Evolutionary conservation across 2,797 vertebrate species (phyloP).

Genomic region (Cossypha niveicapilla): DNA sequence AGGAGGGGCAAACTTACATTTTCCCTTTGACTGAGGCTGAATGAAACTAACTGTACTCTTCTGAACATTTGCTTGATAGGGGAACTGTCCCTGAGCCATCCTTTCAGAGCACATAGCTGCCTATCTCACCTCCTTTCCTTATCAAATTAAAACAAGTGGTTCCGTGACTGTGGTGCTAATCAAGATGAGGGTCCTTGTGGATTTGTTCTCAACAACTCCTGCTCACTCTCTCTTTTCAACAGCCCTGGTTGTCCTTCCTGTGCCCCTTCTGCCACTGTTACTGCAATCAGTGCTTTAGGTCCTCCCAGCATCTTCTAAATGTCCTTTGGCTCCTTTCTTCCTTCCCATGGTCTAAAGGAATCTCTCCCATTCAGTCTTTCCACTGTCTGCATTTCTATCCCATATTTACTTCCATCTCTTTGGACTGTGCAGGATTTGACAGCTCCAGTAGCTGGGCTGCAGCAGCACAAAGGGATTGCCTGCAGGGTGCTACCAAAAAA

Average conservation of each 20-base stretch:
- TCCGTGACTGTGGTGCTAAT: constrained; percentile 25
- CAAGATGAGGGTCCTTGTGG: constrained; percentile 25
- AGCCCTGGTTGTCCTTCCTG: neutral
- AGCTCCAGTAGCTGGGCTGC: neutral
- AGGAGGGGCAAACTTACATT: neutral
- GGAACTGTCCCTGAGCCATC: neutral
- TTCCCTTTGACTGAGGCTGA: neutral
- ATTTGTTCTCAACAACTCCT: neutral
- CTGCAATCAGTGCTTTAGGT: neutral
- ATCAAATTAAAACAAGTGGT: constrained; percentile 26
- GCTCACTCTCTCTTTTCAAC: neutral
- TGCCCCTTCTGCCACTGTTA: neutral
- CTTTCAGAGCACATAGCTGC: neutral
- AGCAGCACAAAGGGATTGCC: accelerated
- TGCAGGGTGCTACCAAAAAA: neutral
- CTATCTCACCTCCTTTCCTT: constrained; percentile 38
- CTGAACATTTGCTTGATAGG: neutral
- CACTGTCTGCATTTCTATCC: neutral
- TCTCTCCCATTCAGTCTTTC: neutral
- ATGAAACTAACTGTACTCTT: neutral
- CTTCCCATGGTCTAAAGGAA: neutral
- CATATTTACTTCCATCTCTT: neutral
- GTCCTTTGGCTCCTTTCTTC: neutral
- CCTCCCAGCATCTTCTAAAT: neutral
- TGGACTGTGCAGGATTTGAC: neutral